A percentile compares a stretch with the other conserved stretches of the same genome.
Conservation (phyloP, 2,113 vertebrate genomes). For the Solenodon paradoxus region DNA sequence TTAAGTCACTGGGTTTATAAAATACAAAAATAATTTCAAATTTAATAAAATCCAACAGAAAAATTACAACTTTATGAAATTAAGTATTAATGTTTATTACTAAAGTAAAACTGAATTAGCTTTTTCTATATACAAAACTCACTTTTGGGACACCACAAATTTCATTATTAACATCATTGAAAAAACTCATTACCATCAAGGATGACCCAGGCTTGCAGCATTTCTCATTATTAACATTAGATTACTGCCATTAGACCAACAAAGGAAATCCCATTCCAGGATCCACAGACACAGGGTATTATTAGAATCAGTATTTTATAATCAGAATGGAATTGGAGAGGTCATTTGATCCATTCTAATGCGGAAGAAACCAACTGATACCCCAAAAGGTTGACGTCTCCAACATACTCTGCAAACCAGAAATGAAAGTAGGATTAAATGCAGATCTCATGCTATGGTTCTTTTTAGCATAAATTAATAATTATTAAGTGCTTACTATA, state of each 20-base stretch:
- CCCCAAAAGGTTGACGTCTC: neutral
- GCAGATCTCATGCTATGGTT: neutral
- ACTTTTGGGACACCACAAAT: neutral
- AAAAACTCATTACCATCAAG: neutral
- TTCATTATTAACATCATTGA: neutral
- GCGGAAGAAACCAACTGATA: neutral
- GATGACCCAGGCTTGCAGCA: neutral
- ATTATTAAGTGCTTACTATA: neutral
- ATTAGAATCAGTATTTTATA: neutral
- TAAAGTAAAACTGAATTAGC: neutral
- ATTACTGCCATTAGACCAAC: neutral
- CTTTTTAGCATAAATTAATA: neutral
- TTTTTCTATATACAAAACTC: neutral
- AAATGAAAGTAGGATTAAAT: neutral
- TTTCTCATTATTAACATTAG: neutral
- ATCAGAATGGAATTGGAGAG: neutral
- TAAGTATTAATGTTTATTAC: constrained; percentile 20
- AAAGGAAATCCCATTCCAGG: neutral
- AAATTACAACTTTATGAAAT: neutral
- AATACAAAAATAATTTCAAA: neutral
- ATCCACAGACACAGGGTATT: neutral
- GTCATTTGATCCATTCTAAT: neutral
- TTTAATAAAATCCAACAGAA: neutral
- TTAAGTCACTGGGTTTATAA: neutral
- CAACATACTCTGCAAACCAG: neutral